Evolutionary conservation across 2,888 invertebrate species (phyloP).

Genomic region (Ametastegia equiseti): DNA sequence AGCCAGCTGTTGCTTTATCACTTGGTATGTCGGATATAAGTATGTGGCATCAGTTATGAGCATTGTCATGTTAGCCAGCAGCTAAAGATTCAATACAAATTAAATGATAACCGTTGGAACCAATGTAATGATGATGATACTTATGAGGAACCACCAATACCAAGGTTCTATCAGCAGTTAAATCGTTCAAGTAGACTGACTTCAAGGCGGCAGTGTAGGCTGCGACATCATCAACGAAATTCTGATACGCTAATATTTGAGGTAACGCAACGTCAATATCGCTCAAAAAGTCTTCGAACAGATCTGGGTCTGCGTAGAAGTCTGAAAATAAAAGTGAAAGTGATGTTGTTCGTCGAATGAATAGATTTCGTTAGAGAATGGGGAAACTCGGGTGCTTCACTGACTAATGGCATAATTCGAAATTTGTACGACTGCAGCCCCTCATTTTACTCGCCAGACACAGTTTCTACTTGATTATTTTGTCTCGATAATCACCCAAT

Average conservation of each 20-base stretch:
- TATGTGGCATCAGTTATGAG: neutral
- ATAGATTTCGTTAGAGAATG: neutral
- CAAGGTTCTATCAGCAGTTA: conserved; percentile 4
- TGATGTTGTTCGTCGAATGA: neutral
- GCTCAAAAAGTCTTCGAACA: neutral
- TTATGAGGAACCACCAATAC: neutral
- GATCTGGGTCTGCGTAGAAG: neutral
- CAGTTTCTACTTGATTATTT: neutral
- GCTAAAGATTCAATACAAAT: neutral
- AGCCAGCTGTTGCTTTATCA: neutral
- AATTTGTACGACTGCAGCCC: neutral
- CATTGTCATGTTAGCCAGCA: neutral
- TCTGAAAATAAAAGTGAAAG: neutral
- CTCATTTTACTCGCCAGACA: neutral
- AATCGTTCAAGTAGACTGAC: conserved; percentile 6
- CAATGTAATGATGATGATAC: neutral
- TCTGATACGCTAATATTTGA: neutral
- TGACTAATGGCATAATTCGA: neutral
- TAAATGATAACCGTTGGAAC: neutral
- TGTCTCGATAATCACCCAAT: neutral
- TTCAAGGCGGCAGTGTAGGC: conserved; percentile 8
- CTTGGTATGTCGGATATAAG: neutral
- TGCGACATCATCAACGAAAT: neutral
- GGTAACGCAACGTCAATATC: neutral
- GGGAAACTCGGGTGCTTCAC: neutral